Conservation (phyloP, 2,113 vertebrate genomes). For the Lonchura striata region DNA sequence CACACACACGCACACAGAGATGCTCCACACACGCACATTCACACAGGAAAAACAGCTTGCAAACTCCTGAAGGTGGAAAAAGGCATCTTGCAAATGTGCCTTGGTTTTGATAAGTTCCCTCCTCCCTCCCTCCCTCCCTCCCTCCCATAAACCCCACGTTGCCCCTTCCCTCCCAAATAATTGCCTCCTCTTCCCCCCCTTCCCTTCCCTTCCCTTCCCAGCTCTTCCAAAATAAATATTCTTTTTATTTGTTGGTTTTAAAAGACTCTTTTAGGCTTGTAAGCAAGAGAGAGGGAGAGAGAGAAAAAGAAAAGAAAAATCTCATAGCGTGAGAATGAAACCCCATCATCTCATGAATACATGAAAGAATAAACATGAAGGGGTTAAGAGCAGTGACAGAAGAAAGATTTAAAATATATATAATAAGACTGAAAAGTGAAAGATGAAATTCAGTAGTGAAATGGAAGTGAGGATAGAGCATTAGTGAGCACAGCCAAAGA, state of each 20-base stretch:
- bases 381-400: background rate
- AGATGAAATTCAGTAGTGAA: slow-evolving; percentile 20
- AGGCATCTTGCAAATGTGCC: slow-evolving; percentile 65
- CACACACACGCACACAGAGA: background rate
- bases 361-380: slow-evolving; percentile 5
- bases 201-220: slow-evolving; percentile 37
- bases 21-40: background rate
- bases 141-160: background rate
- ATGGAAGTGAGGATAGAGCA: slow-evolving; percentile 17
- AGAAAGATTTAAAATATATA: background rate
- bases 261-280: slow-evolving; percentile 62
- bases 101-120: slow-evolving; percentile 27
- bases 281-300: slow-evolving; percentile 50
- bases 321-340: slow-evolving; percentile 11
- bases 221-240: slow-evolving; percentile 64
- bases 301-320: slow-evolving; percentile 40
- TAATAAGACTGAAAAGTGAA: background rate
- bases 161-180: slow-evolving; percentile 19
- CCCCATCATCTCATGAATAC: background rate
- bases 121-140: background rate
- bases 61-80: slow-evolving; percentile 50
- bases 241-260: slow-evolving; percentile 64
- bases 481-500: slow-evolving; percentile 48
- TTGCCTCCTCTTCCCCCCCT: slow-evolving; percentile 7
- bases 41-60: slow-evolving; percentile 46